Evolutionary conservation across 1,140 invertebrate species (phyloP), one percentile per base, ranked within the genome.

Genomic region (Listronotus oregonensis): DNA sequence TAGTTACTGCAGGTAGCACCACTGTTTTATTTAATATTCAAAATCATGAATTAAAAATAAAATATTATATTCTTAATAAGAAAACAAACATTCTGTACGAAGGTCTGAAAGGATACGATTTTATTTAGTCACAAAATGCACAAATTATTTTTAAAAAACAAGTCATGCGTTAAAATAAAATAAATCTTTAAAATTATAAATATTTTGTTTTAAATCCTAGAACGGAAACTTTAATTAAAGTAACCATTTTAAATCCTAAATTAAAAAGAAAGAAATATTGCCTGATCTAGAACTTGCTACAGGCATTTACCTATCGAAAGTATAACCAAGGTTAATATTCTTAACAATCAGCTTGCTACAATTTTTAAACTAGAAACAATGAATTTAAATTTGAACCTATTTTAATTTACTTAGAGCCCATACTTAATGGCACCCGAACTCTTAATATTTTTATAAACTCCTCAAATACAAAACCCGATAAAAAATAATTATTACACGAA

Each of bases 221-320:
- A 31, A 60, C 66, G n/a, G 56, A 70, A 55, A 68, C 63, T 21
- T 8, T 68, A 21, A 52, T 63, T 27, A 47, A 71, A 63, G 14
- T 68, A 31, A 15, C 58, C 32, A 40, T 71, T 6, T 8, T 50
- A 18, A 71, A 71, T 63, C 62, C 57, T 5, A 59, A 71, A 63
- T 59, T 69, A 34, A 63, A 58, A 58, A n/a, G n/a, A 52, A 71
- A 50, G 66, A 58, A 47, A 52, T 66, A 10, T 40, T 57, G 12
- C 55, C 56, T 11, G 55, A 62, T 31, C 15, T 46, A 3, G 17
- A 51, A 62, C 60, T 68, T 17, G n/a, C 14, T 15, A 42, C 61
- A 32, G 56, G 56, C 15, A 46, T 71, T n/a, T 65, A 71, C 50
- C 31, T 65, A 17, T 47, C 10, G 49, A 65, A 50, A 21, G 40